Conservation (phyloP, 2,888 invertebrate genomes). For the Polietes domitor region DNA sequence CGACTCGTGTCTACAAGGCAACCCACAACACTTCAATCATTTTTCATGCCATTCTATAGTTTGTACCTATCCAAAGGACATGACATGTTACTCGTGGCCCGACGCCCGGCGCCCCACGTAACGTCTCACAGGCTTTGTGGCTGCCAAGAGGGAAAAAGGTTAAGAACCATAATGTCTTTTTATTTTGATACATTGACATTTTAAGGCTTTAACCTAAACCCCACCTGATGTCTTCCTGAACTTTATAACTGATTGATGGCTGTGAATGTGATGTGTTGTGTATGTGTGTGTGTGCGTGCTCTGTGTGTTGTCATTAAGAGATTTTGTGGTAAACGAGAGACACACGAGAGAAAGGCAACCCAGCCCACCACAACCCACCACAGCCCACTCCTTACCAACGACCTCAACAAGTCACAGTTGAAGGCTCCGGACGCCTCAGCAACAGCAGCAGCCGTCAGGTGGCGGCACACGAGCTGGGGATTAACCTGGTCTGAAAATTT, state of each 20-base stretch:
- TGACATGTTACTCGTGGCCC: constrained; percentile 4
- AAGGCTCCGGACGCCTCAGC: neutral
- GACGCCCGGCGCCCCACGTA: neutral
- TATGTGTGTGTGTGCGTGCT: constrained; percentile 6
- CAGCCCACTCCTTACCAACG: neutral
- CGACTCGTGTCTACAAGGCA: constrained; percentile 26
- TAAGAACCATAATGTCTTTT: constrained; percentile 32
- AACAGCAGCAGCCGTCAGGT: neutral
- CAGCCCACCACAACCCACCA: no score
- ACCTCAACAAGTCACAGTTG: constrained; percentile 1
- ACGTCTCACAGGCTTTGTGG: neutral
- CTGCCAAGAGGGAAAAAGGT: constrained; percentile 17
- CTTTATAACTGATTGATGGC: constrained; percentile 59
- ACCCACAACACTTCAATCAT: constrained; percentile 25
- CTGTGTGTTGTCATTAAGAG: constrained; percentile 27
- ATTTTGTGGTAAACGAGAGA: constrained; percentile 27
- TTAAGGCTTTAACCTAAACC: constrained; percentile 58
- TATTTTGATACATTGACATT: constrained; percentile 51
- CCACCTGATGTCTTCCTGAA: constrained; percentile 53
- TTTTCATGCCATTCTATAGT: constrained; percentile 37
- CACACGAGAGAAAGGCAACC: neutral
- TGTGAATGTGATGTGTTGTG: constrained; percentile 33
- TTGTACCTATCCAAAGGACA: constrained; percentile 19
- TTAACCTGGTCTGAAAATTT: neutral
- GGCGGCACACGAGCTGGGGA: neutral